Conservation (phyloP, 2,113 vertebrate genomes). For the Tricholaema leucomelas region DNA sequence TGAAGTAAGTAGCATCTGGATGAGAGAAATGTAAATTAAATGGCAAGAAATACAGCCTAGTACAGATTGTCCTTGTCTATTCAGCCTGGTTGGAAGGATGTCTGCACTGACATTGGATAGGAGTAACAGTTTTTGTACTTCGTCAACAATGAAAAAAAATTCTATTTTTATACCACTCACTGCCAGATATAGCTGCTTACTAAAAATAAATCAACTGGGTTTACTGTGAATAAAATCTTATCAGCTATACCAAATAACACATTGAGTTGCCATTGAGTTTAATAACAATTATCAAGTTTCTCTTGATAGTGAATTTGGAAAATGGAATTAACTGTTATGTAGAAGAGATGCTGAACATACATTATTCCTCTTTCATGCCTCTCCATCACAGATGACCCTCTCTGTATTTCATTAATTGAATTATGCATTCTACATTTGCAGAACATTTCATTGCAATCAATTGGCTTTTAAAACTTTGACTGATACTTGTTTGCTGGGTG, state of each 20-base stretch:
- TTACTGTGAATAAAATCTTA: neutral
- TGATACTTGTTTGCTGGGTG: neutral
- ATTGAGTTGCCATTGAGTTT: neutral
- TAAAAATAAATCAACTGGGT: neutral
- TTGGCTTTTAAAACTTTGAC: neutral
- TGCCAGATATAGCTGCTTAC: neutral
- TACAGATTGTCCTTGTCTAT: neutral
- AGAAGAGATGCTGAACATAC: neutral
- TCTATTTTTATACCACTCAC: too few relatives aligned
- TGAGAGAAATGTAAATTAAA: neutral
- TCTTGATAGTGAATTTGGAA: neutral
- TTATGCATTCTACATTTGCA: neutral
- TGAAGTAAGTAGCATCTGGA: neutral
- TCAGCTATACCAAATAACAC: neutral
- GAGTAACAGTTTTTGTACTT: neutral
- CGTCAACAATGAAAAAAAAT: neutral
- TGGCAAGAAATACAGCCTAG: neutral
- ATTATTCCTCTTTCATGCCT: neutral
- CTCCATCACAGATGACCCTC: neutral
- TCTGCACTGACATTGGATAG: neutral
- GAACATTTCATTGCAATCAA: neutral
- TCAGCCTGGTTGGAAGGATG: neutral
- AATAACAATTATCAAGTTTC: neutral
- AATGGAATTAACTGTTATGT: neutral
- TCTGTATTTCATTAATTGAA: neutral